Base-by-base conservation (phyloP, 2,888 invertebrate genomes). In the Ischnus inquisitorius region DNA sequence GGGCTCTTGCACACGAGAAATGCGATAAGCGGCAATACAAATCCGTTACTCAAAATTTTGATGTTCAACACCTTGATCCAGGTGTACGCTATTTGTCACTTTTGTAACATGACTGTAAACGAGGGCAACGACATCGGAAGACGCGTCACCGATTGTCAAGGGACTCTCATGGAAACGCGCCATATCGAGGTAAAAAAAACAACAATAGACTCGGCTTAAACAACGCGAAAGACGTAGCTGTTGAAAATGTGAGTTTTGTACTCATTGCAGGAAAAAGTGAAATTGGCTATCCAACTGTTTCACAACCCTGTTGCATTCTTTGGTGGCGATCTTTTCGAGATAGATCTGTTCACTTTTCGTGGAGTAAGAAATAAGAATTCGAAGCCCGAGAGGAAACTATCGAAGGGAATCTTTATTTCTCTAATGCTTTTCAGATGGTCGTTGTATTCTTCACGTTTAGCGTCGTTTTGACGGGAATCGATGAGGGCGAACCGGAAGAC, bases 211-310 rank as follows among this genome's bases (percentile, higher is more conserved):
- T 51, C 10, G 22, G 2, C 19, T 22, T 51, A 10, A 3, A 22
- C 10, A 22, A 22, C 19, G 1, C 10, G 10, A 54, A 10, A 0
- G 54, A 22, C 10, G 12, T 10, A 10, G 10, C 3, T 4, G 22
- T 6, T 22, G 22, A 54, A 54, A 12, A 22, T 2, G 0, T 51
- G 6, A 19, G 1, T 3, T n/a, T 10, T 10, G 22, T 54, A 1
- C 22, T 10, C 3, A 54, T 54, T 22, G 48, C 68, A 68, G 68
- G 68, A 51, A 8, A 28, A 34, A 16, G 34, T 68, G 6, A 46
- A 16, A 25, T 16, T 34, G n/a, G 25, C 68, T 25, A 28, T 68
- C 10, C 48, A 68, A 12, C n/a, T 68, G 28, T n/a, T 68, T 25
- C 68, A 68, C 48, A 68, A 48, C 28, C 46, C 10, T 16, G 34